Evolutionary conservation across 2,888 invertebrate genomes (phyloP).

Genomic region (Chloroclysta siterata): DNA sequence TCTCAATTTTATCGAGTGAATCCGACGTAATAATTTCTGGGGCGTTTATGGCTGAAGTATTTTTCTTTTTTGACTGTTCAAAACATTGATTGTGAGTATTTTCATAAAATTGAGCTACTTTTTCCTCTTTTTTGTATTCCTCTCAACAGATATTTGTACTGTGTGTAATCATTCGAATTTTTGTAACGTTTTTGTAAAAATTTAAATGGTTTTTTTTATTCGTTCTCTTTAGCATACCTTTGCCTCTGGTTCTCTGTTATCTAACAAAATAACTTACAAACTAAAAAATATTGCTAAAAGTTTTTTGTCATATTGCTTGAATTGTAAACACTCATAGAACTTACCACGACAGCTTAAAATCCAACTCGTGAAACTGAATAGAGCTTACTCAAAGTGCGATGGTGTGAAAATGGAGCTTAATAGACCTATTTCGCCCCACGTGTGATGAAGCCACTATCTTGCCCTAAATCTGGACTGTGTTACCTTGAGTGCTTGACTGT

Average conservation of each 20-base stretch:
- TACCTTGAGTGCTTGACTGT: conserved; percentile 43
- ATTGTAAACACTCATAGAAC: neutral
- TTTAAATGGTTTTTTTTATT: conserved; percentile 1
- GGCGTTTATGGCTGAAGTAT: conserved; percentile 52
- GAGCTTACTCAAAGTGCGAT: conserved; percentile 68
- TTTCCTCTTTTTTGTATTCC: conserved; percentile 20
- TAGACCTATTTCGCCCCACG: conserved; percentile 59
- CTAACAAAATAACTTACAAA: too few species aligned
- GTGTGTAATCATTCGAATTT: neutral
- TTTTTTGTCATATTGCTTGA: too few species aligned
- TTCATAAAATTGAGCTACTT: conserved; percentile 14
- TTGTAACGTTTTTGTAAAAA: neutral
- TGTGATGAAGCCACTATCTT: conserved; percentile 76
- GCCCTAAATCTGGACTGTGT: conserved; percentile 72
- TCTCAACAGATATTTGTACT: conserved; percentile 6
- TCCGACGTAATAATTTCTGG: conserved; percentile 60
- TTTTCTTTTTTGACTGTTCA: conserved; percentile 50
- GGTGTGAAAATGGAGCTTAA: conserved; percentile 77
- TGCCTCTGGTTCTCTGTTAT: too few species aligned
- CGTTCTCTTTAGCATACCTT: neutral
- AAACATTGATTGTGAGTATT: conserved; percentile 42
- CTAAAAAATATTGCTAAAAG: too few species aligned
- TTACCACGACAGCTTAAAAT: neutral
- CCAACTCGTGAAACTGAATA: conserved; percentile 54
- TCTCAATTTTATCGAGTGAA: conserved; percentile 65